Percentiles rank a stretch among this genome's conserved stretches.
phyloP scores from a whole-genome alignment of 2,888 invertebrate genomes.

The Parnassius smintheus region DNA sequence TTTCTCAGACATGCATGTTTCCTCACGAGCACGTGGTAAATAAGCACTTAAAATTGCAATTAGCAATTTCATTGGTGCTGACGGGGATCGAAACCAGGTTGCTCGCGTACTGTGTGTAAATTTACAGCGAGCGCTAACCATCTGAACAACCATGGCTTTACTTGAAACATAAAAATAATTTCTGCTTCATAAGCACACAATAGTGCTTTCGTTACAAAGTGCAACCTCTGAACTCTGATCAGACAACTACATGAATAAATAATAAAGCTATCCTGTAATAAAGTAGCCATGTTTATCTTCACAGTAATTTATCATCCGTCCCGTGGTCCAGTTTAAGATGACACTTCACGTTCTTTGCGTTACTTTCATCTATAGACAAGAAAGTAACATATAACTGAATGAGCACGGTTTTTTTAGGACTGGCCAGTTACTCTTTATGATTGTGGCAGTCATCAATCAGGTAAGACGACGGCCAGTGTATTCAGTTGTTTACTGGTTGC shows the following conservation, averaged over 20 bases:
- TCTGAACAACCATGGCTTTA: too few species aligned
- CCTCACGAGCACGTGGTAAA: too few species aligned
- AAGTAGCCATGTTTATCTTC: slow-evolving; percentile 77
- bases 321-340: slow-evolving; percentile 49
- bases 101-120: too few species aligned
- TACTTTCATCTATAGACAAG: slow-evolving; percentile 6
- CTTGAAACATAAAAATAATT: neutral
- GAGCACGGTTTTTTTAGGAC: slow-evolving; percentile 34
- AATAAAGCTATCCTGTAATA: slow-evolving; percentile 73
- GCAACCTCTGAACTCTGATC: slow-evolving; percentile 60
- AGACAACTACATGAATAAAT: slow-evolving; percentile 76
- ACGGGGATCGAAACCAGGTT: too few species aligned
- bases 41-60: too few species aligned
- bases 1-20: too few species aligned
- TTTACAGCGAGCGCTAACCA: too few species aligned
- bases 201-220: slow-evolving; percentile 44
- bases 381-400: neutral
- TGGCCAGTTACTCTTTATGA: slow-evolving; percentile 56
- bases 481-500: slow-evolving; percentile 60
- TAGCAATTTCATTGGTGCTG: too few species aligned
- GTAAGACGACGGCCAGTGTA: slow-evolving; percentile 54
- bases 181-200: slow-evolving; percentile 21
- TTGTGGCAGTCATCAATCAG: slow-evolving; percentile 66
- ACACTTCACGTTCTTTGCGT: slow-evolving; percentile 35
- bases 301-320: slow-evolving; percentile 72